These are phyloP conservation scores for Micronycteris hirsuta DNA, from an alignment of 2,113 vertebrate species.

Conservation along the genomic window DNA sequence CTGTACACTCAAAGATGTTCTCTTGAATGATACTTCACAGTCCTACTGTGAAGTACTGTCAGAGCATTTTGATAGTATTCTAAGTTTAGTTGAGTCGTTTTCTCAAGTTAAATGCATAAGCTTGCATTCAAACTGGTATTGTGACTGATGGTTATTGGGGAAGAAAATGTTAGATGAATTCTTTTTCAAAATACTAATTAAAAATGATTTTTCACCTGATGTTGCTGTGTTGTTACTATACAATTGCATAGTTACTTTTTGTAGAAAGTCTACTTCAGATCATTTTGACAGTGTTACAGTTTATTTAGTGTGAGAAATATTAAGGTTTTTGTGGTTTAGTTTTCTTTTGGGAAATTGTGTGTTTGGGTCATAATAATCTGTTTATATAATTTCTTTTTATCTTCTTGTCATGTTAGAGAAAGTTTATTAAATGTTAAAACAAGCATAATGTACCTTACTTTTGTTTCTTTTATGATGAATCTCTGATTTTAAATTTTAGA, in stretches of 20 bases:
- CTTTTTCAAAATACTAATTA: not conserved
- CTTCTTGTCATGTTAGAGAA: not conserved
- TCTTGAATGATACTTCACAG: not conserved
- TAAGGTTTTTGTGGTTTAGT: not conserved
- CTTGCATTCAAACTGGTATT: not conserved
- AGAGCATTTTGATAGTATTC: not conserved
- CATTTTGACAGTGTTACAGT: not conserved
- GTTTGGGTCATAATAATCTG: not conserved
- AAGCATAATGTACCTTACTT: not conserved
- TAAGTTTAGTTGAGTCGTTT: not conserved
- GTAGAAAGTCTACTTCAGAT: not conserved
- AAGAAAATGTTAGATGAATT: not conserved
- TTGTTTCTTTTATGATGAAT: not conserved
- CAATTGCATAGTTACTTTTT: slow-evolving; percentile 21
- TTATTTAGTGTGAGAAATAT: not conserved
- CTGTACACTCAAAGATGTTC: not conserved
- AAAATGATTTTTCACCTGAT: not conserved
- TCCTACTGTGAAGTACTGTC: not conserved
- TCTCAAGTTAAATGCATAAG: not conserved
- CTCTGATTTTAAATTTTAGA: slow-evolving; percentile 35
- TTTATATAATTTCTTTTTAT: not conserved
- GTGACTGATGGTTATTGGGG: not conserved
- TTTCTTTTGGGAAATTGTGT: not conserved
- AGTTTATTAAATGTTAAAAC: slow-evolving; percentile 23
- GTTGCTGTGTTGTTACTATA: not conserved